Base-by-base conservation (phyloP, 2,113 vertebrate genomes). In the Sphaerodactylus townsendi region DNA sequence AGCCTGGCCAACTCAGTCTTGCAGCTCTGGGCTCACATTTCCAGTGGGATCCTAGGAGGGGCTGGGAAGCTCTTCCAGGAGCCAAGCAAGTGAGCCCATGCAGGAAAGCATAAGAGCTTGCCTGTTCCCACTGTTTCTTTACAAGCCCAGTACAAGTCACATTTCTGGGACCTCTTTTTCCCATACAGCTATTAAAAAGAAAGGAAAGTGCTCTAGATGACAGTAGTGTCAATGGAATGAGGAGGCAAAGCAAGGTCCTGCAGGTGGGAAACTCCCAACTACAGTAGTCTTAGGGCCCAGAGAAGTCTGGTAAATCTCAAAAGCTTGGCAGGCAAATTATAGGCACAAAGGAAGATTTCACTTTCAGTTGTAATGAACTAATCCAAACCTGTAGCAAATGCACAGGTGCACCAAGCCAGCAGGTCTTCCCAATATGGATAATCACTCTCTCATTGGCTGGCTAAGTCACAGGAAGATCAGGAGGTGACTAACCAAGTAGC, bases 341-440 rank as follows among this genome's bases (percentile, higher is more conserved):
- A 59, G 37, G 50, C 33, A 59, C 75, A 81, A 87, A 15, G 39
- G 3, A 25, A 50, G 85, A 75, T 66, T 72, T 70, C 84, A 81
- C 77, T 82, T 2, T 28, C 56, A 46, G 14, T 44, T 78, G 84
- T 76, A 77, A 85, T 0, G 0, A 62, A 30, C 25, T n/a, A 59
- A 33, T 56, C 59, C 66, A 66, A 89, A 69, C 39, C 1, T 0
- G 62, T 30, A 62, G 59, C 59, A 62, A 1, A 80, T 35, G 35
- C 0, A 0, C 1, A 0, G 78, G 62, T 86, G 86, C 37, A 70
- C 76, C 44, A 64, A 35, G 68, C 65, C 56, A 17, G 1, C 65
- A 80, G 80, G 82, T 82, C 75, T 46, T 82, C 74, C 33, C 74
- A 77, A 28, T 30, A 33, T 79, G 87, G 86, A 84, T 85, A 72